Evolutionary conservation across 2,113 vertebrate genomes (phyloP).

Genomic region (Daboia siamensis): DNA sequence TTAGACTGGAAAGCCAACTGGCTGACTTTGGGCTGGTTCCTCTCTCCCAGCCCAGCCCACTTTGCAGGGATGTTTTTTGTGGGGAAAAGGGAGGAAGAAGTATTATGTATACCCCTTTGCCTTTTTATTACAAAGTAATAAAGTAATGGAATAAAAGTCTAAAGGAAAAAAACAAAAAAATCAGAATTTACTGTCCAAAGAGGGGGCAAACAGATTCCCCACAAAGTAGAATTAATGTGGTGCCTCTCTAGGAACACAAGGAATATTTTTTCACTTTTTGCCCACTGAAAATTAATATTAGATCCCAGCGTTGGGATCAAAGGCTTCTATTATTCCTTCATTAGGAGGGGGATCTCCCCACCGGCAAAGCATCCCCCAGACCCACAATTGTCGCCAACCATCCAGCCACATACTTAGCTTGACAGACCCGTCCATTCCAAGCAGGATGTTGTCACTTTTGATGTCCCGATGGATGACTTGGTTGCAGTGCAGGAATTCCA

Average conservation of each 20-base stretch:
- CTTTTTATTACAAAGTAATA: neutral
- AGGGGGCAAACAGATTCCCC: neutral
- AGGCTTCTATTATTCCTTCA: neutral
- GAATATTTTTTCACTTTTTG: neutral
- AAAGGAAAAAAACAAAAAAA: neutral
- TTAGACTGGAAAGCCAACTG: too few species aligned
- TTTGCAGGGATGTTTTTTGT: neutral
- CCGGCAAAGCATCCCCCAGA: neutral
- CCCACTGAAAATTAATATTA: neutral
- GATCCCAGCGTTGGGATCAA: neutral
- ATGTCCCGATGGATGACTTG: conserved; percentile 98
- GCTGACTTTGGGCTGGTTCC: neutral
- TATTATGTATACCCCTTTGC: neutral
- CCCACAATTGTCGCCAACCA: neutral
- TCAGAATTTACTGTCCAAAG: neutral
- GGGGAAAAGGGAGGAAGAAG: neutral
- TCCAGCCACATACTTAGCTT: conserved; percentile 85
- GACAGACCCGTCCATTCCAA: conserved; percentile 97
- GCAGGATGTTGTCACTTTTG: conserved; percentile 97
- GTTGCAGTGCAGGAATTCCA: conserved; percentile 96
- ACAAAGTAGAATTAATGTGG: neutral
- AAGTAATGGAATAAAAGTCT: neutral
- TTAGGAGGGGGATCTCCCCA: neutral
- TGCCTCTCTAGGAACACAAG: neutral
- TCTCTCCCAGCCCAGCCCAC: neutral